Conservation (phyloP, 1,140 invertebrate genomes). For the Rhopalosiphum maidis region DNA sequence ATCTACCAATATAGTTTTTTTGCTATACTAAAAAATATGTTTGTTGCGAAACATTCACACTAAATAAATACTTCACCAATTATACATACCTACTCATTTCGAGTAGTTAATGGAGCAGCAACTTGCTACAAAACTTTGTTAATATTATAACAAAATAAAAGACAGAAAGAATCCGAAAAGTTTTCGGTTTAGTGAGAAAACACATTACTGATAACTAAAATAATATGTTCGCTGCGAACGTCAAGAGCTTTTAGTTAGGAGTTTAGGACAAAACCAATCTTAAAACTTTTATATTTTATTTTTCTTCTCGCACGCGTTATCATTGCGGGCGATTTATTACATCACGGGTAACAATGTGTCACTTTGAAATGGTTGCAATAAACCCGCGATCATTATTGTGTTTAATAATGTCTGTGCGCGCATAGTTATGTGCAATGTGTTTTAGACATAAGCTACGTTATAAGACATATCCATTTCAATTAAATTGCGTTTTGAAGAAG, state of each 20-base stretch:
- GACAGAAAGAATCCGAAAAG: background rate
- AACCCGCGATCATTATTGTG: background rate
- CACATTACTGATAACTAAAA: conserved; percentile 29
- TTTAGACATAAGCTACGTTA: background rate
- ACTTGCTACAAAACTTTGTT: conserved; percentile 31
- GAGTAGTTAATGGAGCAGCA: conserved; percentile 5
- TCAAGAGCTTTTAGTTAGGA: conserved; percentile 21
- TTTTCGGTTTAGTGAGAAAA: background rate
- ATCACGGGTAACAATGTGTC: background rate
- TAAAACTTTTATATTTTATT: conserved; percentile 26
- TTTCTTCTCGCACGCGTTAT: background rate
- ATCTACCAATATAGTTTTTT: background rate
- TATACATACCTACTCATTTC: conserved; percentile 33
- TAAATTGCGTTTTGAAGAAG: background rate
- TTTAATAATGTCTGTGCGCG: background rate
- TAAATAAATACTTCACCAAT: conserved; percentile 13
- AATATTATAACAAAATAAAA: conserved; percentile 23
- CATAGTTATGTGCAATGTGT: background rate
- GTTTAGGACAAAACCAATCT: conserved; percentile 32
- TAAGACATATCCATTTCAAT: background rate
- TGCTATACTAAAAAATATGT: background rate
- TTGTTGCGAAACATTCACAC: background rate
- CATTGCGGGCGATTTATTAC: background rate
- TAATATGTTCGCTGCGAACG: conserved; percentile 16
- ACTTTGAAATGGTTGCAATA: background rate